Evolutionary conservation across 2,888 invertebrate genomes (phyloP).

Genomic region (Spilarctia lutea): DNA sequence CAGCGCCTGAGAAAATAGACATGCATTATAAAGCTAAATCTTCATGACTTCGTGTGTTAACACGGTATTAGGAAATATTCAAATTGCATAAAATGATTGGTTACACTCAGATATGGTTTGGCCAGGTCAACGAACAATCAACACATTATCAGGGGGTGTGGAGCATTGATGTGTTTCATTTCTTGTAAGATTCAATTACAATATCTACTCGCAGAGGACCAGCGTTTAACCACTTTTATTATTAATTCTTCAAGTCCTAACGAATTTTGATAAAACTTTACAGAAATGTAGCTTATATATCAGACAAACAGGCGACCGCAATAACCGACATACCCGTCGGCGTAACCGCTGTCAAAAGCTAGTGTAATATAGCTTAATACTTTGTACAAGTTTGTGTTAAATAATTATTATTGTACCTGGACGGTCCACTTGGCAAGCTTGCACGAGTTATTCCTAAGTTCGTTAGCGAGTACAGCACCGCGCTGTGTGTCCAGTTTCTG

Average conservation of each 20-base stretch:
- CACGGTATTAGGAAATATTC: no score
- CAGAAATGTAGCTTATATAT: no score
- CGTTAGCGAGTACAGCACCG: slow-evolving; percentile 99
- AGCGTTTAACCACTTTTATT: not conserved
- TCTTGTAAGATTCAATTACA: not conserved
- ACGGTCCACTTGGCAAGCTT: slow-evolving; percentile 99
- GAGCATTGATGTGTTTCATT: not conserved
- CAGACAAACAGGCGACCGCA: no score
- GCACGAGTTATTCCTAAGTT: slow-evolving; percentile 99
- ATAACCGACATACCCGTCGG: no score
- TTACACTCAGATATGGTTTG: no score
- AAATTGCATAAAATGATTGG: no score
- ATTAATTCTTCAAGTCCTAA: no score
- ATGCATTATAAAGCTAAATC: not conserved
- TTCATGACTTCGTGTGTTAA: not conserved
- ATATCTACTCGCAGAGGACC: not conserved
- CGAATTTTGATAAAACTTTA: no score
- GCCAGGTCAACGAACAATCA: no score
- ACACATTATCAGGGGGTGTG: not conserved
- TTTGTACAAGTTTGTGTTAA: not conserved
- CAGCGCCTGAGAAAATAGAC: slow-evolving; percentile 87
- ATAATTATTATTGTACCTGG: slow-evolving; percentile 85
- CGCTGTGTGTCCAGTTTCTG: slow-evolving; percentile 99
- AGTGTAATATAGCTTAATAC: no score
- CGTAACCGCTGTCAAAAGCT: no score